phyloP scores from a whole-genome alignment of 2,888 invertebrate species.

The Torymus tubicola region DNA sequence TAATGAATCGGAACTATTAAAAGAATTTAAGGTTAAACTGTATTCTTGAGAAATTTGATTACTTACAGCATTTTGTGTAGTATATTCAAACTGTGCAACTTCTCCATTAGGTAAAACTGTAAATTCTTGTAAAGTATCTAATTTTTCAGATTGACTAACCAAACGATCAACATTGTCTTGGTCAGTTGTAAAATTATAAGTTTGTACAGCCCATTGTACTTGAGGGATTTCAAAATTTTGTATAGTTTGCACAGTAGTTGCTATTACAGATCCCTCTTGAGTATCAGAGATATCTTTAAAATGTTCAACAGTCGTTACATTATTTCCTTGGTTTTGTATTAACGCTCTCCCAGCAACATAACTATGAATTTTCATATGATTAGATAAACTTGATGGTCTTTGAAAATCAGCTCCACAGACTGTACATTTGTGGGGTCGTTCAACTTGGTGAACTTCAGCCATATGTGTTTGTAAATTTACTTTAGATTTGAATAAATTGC shows the following conservation, averaged over 20 bases:
- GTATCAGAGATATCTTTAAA: slow-evolving; percentile 61
- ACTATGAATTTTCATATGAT: slow-evolving; percentile 78
- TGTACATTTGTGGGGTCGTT: slow-evolving; percentile 73
- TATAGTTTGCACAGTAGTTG: slow-evolving; percentile 63
- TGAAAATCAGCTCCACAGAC: slow-evolving; percentile 77
- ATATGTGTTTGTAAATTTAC: slow-evolving; percentile 73
- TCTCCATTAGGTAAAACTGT: slow-evolving; percentile 72
- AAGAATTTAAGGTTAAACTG: slow-evolving; percentile 62
- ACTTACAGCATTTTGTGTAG: slow-evolving; percentile 62
- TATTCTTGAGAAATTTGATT: slow-evolving; percentile 64
- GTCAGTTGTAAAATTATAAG: slow-evolving; percentile 67
- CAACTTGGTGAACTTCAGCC: slow-evolving; percentile 68
- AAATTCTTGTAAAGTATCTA: slow-evolving; percentile 70
- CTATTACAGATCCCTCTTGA: slow-evolving; percentile 60
- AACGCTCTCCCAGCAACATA: slow-evolving; percentile 76
- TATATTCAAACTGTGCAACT: slow-evolving; percentile 70
- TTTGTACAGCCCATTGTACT: slow-evolving; percentile 70
- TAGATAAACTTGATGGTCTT: slow-evolving; percentile 77
- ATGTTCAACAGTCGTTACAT: slow-evolving; percentile 57
- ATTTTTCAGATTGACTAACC: slow-evolving; percentile 61
- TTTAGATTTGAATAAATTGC: slow-evolving; percentile 73
- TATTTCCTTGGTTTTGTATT: slow-evolving; percentile 61
- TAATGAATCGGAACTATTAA: slow-evolving; percentile 62
- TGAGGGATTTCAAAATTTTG: slow-evolving; percentile 68
- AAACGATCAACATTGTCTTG: slow-evolving; percentile 47